These are phyloP conservation scores for Casuarius casuarius DNA, from an alignment of 2,113 vertebrate genomes.

Conservation along the genomic window DNA sequence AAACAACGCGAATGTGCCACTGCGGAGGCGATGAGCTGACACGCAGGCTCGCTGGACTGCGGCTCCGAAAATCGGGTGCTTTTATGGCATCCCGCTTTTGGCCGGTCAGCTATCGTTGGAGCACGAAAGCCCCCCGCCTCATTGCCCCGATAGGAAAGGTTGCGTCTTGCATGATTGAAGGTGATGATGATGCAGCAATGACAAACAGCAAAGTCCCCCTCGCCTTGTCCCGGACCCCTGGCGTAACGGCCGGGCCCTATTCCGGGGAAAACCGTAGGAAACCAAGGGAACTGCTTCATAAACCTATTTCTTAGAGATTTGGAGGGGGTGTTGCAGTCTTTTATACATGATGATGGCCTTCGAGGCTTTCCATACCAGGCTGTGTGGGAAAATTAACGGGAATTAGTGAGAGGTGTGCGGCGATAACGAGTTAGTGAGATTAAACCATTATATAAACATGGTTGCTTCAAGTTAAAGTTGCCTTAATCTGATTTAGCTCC, in stretches of 20 bases:
- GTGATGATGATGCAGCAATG: too few species aligned
- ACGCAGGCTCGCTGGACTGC: too few species aligned
- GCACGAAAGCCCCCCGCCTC: background rate
- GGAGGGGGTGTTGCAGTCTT: background rate
- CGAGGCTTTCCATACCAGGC: background rate
- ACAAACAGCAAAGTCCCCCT: too few species aligned
- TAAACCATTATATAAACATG: accelerated
- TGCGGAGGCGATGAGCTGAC: too few species aligned
- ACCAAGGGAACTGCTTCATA: background rate
- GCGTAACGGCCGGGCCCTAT: too few species aligned
- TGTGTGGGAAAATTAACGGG: background rate
- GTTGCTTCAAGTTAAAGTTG: background rate
- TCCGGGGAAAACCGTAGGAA: background rate
- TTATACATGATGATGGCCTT: background rate
- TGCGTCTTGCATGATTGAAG: accelerated
- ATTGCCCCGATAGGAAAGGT: accelerated
- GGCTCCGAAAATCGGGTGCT: background rate
- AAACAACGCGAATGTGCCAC: too few species aligned
- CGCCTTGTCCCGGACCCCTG: background rate
- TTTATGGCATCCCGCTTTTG: background rate
- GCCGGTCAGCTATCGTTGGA: accelerated
- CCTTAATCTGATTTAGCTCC: background rate
- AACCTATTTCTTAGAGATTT: background rate
- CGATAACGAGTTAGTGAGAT: background rate
- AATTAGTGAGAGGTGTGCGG: background rate